Evolutionary conservation across 2,113 vertebrate species (phyloP).

Genomic region (Ochotona princeps): DNA sequence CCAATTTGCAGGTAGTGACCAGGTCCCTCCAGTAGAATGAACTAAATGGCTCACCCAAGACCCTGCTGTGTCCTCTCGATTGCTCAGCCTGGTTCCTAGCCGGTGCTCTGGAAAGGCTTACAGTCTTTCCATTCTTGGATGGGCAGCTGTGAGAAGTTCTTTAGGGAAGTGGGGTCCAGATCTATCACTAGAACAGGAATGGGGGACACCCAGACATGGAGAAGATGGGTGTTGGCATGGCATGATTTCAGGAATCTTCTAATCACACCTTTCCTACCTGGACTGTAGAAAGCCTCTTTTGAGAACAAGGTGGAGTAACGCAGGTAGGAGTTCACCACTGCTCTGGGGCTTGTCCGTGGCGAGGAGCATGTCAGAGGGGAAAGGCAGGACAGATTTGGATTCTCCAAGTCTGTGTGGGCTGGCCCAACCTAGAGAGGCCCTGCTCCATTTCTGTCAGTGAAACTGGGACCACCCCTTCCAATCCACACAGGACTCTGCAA

Average conservation of each 20-base stretch:
- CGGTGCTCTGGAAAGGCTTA: neutral
- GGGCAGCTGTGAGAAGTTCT: neutral
- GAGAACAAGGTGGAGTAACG: neutral
- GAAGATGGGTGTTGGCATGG: neutral
- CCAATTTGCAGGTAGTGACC: neutral
- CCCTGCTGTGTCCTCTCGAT: neutral
- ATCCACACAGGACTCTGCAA: conserved; percentile 50
- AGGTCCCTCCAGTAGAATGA: neutral
- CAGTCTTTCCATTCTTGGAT: neutral
- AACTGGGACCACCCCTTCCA: conserved; percentile 28
- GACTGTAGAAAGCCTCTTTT: neutral
- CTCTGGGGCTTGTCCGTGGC: too few relatives aligned
- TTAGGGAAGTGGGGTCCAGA: rapidly evolving
- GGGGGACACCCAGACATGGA: neutral
- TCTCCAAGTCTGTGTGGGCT: neutral
- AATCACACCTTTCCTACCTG: neutral
- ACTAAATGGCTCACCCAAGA: neutral
- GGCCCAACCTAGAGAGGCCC: neutral
- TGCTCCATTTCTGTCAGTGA: neutral
- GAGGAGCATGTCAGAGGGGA: neutral
- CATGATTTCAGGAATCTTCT: neutral
- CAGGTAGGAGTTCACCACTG: neutral
- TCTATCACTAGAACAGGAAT: neutral
- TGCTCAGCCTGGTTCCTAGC: neutral
- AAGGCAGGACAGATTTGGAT: neutral